These are phyloP conservation scores for Drosophila miranda DNA, from an alignment of 1,140 invertebrate species.

Conservation along the genomic window DNA sequence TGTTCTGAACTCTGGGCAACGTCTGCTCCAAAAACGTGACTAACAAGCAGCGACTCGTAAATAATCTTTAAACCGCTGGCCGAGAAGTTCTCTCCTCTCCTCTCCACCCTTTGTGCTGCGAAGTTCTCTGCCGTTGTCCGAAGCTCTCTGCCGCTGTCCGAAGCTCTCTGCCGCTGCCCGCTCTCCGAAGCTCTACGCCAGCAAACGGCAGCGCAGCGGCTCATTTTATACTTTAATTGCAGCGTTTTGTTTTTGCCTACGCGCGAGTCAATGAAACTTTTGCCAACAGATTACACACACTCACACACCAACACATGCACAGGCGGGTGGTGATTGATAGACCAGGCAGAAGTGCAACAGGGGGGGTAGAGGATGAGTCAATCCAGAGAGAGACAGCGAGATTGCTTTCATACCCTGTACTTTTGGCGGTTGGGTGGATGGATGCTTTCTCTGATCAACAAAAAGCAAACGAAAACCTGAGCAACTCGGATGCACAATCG, in stretches of 20 bases:
- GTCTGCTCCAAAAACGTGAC: constrained; percentile 57
- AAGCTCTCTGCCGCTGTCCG: too few relatives aligned
- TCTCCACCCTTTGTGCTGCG: neutral
- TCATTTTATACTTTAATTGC: constrained; percentile 57
- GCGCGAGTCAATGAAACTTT: constrained; percentile 58
- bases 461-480: neutral
- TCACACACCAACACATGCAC: neutral
- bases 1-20: constrained; percentile 27
- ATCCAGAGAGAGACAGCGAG: neutral
- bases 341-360: neutral
- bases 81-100: constrained; percentile 1
- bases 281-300: constrained; percentile 43
- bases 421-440: too few relatives aligned
- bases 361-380: neutral
- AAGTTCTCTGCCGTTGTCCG: too few relatives aligned
- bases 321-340: neutral
- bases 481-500: neutral
- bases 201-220: neutral
- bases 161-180: too few relatives aligned
- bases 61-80: constrained; percentile 45
- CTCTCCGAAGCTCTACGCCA: too few relatives aligned
- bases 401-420: neutral
- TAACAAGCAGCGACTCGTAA: constrained; percentile 49
- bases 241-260: constrained; percentile 37
- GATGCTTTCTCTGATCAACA: too few relatives aligned